These are phyloP conservation scores for Gnathochromis pfefferi DNA, from an alignment of 2,113 vertebrate species.

Conservation along the genomic window DNA sequence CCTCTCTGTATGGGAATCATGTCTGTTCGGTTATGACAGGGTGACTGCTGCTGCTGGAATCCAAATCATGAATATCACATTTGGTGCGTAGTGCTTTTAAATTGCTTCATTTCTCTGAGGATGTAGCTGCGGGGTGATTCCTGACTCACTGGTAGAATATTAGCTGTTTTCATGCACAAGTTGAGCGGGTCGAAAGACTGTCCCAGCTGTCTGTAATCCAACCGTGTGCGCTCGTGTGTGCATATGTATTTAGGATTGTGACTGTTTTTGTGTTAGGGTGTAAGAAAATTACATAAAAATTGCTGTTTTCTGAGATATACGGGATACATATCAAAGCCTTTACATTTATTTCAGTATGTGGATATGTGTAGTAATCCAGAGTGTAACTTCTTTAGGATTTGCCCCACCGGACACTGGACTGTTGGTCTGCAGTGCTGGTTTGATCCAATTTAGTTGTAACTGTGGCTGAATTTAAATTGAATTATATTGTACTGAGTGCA, in stretches of 20 bases:
- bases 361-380: not conserved
- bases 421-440: not conserved
- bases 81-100: conserved; percentile 64
- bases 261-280: not conserved
- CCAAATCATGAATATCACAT: conserved; percentile 72
- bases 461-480: not conserved
- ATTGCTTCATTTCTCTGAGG: conserved; percentile 67
- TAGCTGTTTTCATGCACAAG: conserved; percentile 47
- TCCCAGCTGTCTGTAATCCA: conserved; percentile 27
- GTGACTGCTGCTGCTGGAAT: conserved; percentile 47
- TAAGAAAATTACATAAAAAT: not conserved
- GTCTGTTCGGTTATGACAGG: conserved; percentile 55
- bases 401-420: not conserved
- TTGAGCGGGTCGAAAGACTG: conserved; percentile 14
- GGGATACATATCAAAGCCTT: not conserved
- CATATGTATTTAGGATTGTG: not conserved
- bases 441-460: not conserved
- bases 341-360: not conserved
- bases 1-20: conserved; percentile 45
- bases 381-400: not conserved
- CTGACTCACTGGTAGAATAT: conserved; percentile 43
- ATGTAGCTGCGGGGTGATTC: conserved; percentile 51
- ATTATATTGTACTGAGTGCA: not conserved
- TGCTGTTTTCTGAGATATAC: not conserved
- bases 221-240: not conserved